phyloP scores from a whole-genome alignment of 2,113 vertebrate genomes.

The Orcinus orca region DNA sequence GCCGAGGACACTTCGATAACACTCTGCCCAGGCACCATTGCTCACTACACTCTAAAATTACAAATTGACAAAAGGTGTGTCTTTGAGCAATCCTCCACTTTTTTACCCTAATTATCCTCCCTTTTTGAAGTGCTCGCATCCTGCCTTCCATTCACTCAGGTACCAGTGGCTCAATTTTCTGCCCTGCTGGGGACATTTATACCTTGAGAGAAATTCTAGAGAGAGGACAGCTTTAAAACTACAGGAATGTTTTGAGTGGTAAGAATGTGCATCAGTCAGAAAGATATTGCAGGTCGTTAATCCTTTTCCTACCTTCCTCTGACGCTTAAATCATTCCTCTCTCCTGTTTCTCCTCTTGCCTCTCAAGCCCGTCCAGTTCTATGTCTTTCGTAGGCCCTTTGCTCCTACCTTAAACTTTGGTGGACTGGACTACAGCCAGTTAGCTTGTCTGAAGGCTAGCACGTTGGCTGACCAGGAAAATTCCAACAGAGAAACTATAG shows the following conservation, averaged over 20 bases:
- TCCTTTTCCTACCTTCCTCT: not conserved
- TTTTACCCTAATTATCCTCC: not conserved
- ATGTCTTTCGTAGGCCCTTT: not conserved
- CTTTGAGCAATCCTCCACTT: not conserved
- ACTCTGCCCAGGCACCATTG: not conserved
- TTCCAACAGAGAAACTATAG: not conserved
- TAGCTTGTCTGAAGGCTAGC: not conserved
- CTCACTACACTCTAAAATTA: not conserved
- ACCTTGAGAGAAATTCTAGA: not conserved
- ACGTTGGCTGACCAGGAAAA: not conserved
- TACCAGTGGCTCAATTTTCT: not conserved
- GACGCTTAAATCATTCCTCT: not conserved
- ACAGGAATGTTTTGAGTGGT: not conserved
- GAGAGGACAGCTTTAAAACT: not conserved
- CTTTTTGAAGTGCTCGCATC: not conserved
- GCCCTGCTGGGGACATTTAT: not conserved
- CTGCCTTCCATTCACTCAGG: not conserved
- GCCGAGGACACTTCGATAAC: not conserved
- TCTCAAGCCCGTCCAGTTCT: not conserved
- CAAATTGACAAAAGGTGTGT: not conserved
- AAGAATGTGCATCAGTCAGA: not conserved
- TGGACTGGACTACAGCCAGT: not conserved
- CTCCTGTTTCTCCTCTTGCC: not conserved
- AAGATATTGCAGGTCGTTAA: not conserved
- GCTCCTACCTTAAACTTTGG: not conserved